These are phyloP conservation scores for Machimus atricapillus DNA, from an alignment of 2,888 invertebrate species.

Conservation along the genomic window DNA sequence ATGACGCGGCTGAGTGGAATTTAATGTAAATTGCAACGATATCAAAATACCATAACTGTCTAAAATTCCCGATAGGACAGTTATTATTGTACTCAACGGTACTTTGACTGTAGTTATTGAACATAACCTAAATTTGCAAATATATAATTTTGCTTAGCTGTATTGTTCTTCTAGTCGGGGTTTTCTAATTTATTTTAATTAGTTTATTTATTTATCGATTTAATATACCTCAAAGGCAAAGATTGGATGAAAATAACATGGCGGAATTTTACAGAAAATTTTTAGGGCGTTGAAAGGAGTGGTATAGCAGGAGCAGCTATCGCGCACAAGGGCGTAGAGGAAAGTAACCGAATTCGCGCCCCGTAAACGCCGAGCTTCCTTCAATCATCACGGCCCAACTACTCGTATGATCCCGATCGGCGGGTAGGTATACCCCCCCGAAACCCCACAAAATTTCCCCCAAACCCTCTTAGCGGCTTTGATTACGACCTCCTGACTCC, in stretches of 20 bases:
- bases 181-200: background rate
- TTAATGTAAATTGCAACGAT: no score
- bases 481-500: slow-evolving; percentile 4
- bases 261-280: background rate
- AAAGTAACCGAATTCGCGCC: background rate
- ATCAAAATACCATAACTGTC: no score
- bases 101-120: background rate
- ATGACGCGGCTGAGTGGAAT: no score
- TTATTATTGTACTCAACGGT: no score
- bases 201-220: background rate
- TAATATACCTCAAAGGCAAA: background rate
- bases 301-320: background rate
- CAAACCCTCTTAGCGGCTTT: background rate
- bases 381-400: background rate
- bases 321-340: background rate
- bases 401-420: slow-evolving; percentile 13
- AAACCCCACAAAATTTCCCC: no score
- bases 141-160: background rate
- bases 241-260: background rate
- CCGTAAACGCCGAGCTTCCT: background rate
- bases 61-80: no score
- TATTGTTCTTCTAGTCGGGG: background rate
- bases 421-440: background rate
- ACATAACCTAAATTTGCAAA: background rate
- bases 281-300: background rate